Evolutionary conservation across 2,797 vertebrate species (phyloP), one percentile per base, ranked within the genome.

Genomic region (Neosalanx taihuensis): DNA sequence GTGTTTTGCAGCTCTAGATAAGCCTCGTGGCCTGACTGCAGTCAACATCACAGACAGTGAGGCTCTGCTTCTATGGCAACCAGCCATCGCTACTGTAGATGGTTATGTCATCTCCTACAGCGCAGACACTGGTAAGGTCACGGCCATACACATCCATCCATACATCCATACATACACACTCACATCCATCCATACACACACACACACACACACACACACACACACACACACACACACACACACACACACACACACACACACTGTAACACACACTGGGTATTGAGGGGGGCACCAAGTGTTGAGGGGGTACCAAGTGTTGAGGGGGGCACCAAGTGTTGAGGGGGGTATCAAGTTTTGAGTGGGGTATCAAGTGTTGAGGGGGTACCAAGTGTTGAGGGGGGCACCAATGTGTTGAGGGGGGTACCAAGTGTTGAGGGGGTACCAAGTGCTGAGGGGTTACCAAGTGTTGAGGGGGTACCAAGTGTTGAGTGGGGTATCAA

Each of bases 11-110:
- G 97, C 92, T 72, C 88, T 99, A 84, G 97, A 99, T 83, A 95
- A 95, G 69, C 97, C 97, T 0, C 95, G 95, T 2, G 93, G 95
- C 64, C 89, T 99, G 58, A 89, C 86, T 1, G 94, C 92, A 30
- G 84, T 95, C 75, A 99, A 99, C 84, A 92, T 98, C 88, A 98
- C 96, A 0, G 97, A 98, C 72, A 93, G 93, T 0, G 94, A 93
- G 74, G 96, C 96, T 61, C 77, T 99, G 84, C 90, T 97, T 53
- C 90, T 92, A 63, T 99, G 97, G 97, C 96, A 98, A 84, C 97
- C 97, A 0, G 94, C 96, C 63, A 95, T 98, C 0, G 96, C 97
- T 7, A 92, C 95, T 0, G 95, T 98, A 65, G 97, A 99, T 3
- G 95, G 91, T 69, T 99, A 99, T 0, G 81, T 99, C 75, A 94